These are phyloP conservation scores for Onychomys torridus DNA, from an alignment of 2,797 vertebrate species.

Conservation along the genomic window DNA sequence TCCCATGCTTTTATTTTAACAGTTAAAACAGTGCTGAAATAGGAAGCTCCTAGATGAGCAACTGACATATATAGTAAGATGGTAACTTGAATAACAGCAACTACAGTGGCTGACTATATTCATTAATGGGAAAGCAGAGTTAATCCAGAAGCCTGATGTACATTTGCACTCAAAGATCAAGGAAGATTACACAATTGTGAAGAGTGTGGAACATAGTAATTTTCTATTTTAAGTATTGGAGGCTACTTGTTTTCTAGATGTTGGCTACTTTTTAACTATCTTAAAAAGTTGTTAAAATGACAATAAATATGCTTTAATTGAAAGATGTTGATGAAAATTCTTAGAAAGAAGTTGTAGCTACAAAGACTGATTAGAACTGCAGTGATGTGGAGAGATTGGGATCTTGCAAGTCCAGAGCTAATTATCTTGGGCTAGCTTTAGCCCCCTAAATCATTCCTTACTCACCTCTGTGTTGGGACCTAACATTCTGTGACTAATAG, in stretches of 20 bases:
- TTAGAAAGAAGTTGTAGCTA: background rate
- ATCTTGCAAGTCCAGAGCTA: background rate
- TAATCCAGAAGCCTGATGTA: background rate
- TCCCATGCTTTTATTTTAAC: background rate
- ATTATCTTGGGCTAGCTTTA: background rate
- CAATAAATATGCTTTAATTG: background rate
- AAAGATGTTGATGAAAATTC: background rate
- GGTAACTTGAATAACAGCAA: background rate
- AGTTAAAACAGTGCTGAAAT: background rate
- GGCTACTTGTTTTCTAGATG: background rate
- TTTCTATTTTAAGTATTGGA: background rate
- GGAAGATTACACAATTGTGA: background rate
- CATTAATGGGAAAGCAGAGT: background rate
- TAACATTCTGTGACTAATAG: background rate
- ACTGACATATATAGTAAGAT: slow-evolving; percentile 30
- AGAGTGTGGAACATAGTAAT: background rate
- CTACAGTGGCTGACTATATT: background rate
- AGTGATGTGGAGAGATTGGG: background rate
- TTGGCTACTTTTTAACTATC: background rate
- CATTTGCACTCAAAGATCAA: background rate
- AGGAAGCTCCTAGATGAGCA: slow-evolving; percentile 6
- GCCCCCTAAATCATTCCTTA: background rate
- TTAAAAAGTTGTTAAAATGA: background rate
- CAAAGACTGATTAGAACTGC: background rate
- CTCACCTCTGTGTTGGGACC: background rate